Evolutionary conservation across 1,140 invertebrate genomes (phyloP), one percentile per base, ranked within the genome.

Genomic region (Heliothis subflexa): DNA sequence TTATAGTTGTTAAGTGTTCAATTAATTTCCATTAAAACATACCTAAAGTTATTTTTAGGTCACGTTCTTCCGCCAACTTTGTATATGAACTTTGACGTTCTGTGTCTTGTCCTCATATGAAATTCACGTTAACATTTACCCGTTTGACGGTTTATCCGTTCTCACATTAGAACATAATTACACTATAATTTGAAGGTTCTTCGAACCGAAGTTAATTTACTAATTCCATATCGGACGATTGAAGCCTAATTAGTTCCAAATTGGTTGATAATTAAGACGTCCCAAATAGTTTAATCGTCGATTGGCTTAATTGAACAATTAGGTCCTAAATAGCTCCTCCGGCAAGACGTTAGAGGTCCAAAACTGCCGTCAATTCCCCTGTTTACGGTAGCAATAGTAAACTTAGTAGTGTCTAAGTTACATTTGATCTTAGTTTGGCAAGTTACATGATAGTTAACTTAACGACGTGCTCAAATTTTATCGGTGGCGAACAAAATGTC

Each of bases 241-340:
- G 47, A 62, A 50, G 28, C 18, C 45, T 62, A 75, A 75, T 62
- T 52, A 62, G 54, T 49, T 47, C 16, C 45, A 40, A 75, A 75
- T 75, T 75, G 57, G 73, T 28, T 33, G 7, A 61, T 75, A 75
- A 75, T 75, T 62, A 75, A 75, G 59, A 64, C 10, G 57, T 75
- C 73, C 73, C 73, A 64, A 75, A 75, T 75, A 64, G 73, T 75
- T 52, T 49, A 75, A 61, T 75, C 50, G 57, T 50, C 59, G 73
- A 75, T 75, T 75, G 73, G 45, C 45, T 50, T 75, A 75, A 75
- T 75, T 75, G 73, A 52, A 75, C 73, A 75, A 75, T 75, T 75
- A 75, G 45, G 45, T 61, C 45, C 73, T 40, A 59, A 33, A 64
- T 75, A 52, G 73, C 47, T 13, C 28, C 57, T 49, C 21, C 52